These are phyloP conservation scores for Onthophagus sagittarius DNA, from an alignment of 2,888 invertebrate species.

Conservation along the genomic window DNA sequence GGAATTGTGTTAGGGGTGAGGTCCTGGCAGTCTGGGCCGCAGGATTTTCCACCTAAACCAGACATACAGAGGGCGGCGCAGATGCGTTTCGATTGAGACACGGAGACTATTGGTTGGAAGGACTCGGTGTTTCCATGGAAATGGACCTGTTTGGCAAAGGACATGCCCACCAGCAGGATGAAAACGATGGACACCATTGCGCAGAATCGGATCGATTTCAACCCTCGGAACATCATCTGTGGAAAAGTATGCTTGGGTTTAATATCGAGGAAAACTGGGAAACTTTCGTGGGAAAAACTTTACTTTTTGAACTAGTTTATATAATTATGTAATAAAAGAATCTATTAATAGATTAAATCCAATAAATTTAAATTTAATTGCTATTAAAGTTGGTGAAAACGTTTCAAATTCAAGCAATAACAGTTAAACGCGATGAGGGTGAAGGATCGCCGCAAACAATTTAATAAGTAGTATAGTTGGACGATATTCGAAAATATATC, in stretches of 20 bases:
- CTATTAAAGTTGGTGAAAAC: not conserved
- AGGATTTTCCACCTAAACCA: slow-evolving; percentile 55
- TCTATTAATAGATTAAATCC: not conserved
- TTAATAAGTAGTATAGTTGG: slow-evolving; percentile 41
- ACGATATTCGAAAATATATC: slow-evolving; percentile 42
- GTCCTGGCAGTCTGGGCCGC: slow-evolving; percentile 53
- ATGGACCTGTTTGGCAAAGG: slow-evolving; percentile 32
- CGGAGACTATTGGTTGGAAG: slow-evolving; percentile 42
- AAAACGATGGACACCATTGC: slow-evolving; percentile 37
- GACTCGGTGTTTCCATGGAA: slow-evolving; percentile 36
- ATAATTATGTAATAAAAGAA: not conserved
- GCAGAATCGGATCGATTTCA: slow-evolving; percentile 10
- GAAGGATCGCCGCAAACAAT: slow-evolving; percentile 42
- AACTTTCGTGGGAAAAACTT: slow-evolving; percentile 1
- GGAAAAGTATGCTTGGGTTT: not conserved
- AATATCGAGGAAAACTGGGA: slow-evolving; percentile 2
- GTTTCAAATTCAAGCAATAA: not conserved
- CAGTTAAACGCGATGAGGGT: not conserved
- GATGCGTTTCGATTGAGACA: slow-evolving; percentile 42
- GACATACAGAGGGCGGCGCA: slow-evolving; percentile 47
- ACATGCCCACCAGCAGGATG: slow-evolving; percentile 38
- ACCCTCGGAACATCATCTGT: not conserved
- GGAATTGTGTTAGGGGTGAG: slow-evolving; percentile 49
- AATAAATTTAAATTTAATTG: not conserved
- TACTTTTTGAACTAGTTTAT: not conserved